phyloP scores from a whole-genome alignment of 1,140 invertebrate genomes.

The Portunus trituberculatus region DNA sequence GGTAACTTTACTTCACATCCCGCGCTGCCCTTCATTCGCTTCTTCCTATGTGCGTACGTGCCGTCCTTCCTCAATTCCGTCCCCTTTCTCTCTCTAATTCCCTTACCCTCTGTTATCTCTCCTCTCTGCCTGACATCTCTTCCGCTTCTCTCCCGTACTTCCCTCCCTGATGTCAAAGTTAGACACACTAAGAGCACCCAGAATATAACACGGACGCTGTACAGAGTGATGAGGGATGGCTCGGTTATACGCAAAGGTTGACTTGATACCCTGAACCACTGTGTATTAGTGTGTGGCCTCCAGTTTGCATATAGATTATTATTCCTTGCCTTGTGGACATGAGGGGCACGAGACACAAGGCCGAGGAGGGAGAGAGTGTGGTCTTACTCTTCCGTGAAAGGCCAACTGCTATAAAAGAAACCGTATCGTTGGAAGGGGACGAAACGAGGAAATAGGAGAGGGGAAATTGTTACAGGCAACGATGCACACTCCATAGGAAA shows the following conservation, averaged over 20 bases:
- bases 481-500: background rate
- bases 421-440: background rate
- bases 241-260: too few species aligned
- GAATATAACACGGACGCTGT: too few species aligned
- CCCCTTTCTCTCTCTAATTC: background rate
- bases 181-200: too few species aligned
- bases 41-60: background rate
- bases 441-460: background rate
- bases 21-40: background rate
- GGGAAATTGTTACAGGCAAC: background rate
- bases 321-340: too few species aligned
- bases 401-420: too few species aligned
- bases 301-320: too few species aligned
- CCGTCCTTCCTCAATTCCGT: background rate
- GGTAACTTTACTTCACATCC: background rate
- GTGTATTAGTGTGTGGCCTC: too few species aligned
- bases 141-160: background rate
- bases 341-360: too few species aligned
- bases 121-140: background rate
- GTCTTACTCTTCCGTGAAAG: too few species aligned
- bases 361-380: too few species aligned
- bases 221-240: too few species aligned
- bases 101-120: background rate
- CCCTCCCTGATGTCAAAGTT: background rate
- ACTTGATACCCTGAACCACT: too few species aligned